Evolutionary conservation across 1,140 invertebrate species (phyloP), one percentile per base, ranked within the genome.

Genomic region (Diorhabda sublineata): DNA sequence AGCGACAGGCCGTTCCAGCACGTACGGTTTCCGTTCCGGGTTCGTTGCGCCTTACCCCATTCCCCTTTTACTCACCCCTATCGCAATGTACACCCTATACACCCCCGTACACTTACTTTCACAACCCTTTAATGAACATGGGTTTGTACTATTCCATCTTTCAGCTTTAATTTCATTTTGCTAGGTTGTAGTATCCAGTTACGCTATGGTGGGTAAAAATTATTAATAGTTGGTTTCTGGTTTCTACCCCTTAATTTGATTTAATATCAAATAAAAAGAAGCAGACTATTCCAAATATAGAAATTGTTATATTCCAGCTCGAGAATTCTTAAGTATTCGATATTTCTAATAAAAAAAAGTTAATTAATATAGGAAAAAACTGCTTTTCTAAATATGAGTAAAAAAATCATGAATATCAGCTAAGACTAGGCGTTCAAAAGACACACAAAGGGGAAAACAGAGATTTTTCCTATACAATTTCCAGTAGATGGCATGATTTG

Each of bases 91-190:
- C 47, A 8, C 2, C n/a, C 47, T n/a, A 6, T 8, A 6, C 6
- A 6, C 6, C 47, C 47, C 47, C 47, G n/a, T 52, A 52, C 47
- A 52, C 47, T 52, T n/a, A 52, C 47, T 52, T 52, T 52, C 47
- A n/a, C 47, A 52, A 52, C 68, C 68, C 64, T 71, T 73, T 70
- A 73, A 69, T 66, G 69, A 73, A 67, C 69, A 70, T 65, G 69
- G 69, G 71, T 70, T 70, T 73, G 69, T 70, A 70, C 68, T 69
- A 68, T 70, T 73, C 71, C 71, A 60, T 73, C 68, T 73, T 73
- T 73, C 71, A 62, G 69, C 61, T 70, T 73, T 73, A 73, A 73
- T 73, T 73, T 73, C 71, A 73, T 73, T 73, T 62, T 44, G 61
- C 61, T 62, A 62, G 61, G 61, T 52, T 52, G 47, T 52, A 59